These are phyloP conservation scores for Cepphus grylle DNA, from an alignment of 2,113 vertebrate species.

Conservation along the genomic window DNA sequence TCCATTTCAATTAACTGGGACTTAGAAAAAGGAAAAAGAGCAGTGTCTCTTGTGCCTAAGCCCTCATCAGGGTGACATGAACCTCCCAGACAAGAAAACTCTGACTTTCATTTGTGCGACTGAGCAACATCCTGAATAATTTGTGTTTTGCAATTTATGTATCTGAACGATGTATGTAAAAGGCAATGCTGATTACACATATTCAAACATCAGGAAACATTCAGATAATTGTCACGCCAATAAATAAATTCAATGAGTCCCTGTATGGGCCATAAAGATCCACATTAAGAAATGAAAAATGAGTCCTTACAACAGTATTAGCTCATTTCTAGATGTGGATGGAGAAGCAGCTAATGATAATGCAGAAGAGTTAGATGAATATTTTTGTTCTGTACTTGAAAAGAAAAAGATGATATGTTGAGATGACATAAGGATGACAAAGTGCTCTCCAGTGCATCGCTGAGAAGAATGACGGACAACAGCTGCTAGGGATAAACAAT, in stretches of 20 bases:
- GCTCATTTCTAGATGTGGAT: not conserved
- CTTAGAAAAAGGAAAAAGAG: not conserved
- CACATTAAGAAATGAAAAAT: not conserved
- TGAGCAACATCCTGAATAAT: not conserved
- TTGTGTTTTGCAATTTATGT: not conserved
- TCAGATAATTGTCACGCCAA: not conserved
- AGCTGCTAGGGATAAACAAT: slow-evolving; percentile 21
- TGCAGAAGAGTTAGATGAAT: not conserved
- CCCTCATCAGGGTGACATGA: not conserved
- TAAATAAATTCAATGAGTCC: not conserved
- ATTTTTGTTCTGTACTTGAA: slow-evolving; percentile 21
- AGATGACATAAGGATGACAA: slow-evolving; percentile 1
- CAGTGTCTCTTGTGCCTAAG: not conserved
- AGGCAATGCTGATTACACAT: not conserved
- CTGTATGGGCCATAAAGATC: not conserved
- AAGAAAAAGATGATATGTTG: not conserved
- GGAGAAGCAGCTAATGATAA: not conserved
- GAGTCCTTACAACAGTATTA: not conserved
- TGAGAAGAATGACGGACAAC: slow-evolving; percentile 24
- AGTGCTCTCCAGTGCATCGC: not conserved
- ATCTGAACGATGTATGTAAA: not conserved
- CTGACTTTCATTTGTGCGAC: not conserved
- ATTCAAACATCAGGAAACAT: not conserved
- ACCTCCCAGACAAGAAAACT: not conserved
- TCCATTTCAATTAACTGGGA: not conserved